Percentiles rank a stretch among this genome's conserved stretches.
Conservation (phyloP, 2,888 invertebrate species). For the Pelosia muscerda region DNA sequence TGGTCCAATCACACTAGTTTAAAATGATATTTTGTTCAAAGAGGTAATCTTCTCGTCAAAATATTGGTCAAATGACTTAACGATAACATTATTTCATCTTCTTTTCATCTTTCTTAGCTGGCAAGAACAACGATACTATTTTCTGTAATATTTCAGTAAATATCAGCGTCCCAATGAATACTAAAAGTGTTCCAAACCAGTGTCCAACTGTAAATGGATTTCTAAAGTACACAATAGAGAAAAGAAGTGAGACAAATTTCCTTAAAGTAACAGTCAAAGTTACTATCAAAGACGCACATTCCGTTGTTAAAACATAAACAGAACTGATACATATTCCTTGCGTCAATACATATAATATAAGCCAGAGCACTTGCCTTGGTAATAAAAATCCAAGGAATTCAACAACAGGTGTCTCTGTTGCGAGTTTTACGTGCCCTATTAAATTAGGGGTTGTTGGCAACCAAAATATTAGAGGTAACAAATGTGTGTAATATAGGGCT, state of each 20-base stretch:
- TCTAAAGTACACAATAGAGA: constrained; percentile 97
- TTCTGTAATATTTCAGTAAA: constrained; percentile 93
- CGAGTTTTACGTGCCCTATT: constrained; percentile 90
- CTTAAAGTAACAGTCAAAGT: constrained; percentile 98
- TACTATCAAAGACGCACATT: constrained; percentile 97
- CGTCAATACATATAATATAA: constrained; percentile 94
- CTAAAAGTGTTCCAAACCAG: constrained; percentile 95
- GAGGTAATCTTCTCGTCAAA: constrained; percentile 8
- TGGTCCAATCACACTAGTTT: constrained; percentile 1
- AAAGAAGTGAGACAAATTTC: constrained; percentile 97
- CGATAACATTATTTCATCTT: constrained; percentile 62
- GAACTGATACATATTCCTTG: constrained; percentile 98
- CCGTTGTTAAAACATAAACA: constrained; percentile 97
- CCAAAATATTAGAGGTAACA: constrained; percentile 96
- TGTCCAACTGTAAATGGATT: constrained; percentile 97
- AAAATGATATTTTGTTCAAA: constrained; percentile 13
- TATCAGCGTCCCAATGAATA: constrained; percentile 97
- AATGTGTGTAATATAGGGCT: constrained; percentile 95
- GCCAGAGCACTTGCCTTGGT: constrained; percentile 92
- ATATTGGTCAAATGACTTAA: not conserved
- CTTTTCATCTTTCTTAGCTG: constrained; percentile 63
- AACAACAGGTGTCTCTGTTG: constrained; percentile 88
- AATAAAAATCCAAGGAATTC: constrained; percentile 88
- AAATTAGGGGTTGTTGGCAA: constrained; percentile 92
- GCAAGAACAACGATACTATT: constrained; percentile 69